phyloP scores from a whole-genome alignment of 2,888 invertebrate genomes.

The Dastarcus helophoroides region DNA sequence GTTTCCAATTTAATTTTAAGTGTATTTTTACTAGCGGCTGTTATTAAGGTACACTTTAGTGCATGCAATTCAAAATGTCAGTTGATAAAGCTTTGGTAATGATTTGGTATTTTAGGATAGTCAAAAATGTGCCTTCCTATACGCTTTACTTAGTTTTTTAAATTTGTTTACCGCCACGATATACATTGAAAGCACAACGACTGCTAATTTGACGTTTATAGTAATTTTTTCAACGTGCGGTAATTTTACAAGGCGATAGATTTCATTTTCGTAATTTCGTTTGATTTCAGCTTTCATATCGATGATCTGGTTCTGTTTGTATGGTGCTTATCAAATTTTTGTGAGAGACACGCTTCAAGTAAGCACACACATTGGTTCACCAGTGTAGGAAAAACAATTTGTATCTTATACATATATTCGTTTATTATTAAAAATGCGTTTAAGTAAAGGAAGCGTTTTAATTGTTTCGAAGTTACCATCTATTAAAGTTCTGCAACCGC shows the following conservation, averaged over 20 bases:
- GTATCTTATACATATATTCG: no score
- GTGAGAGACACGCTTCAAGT: constrained; percentile 7
- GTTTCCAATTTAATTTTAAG: constrained; percentile 24
- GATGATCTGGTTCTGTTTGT: constrained; percentile 26
- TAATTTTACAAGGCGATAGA: constrained; percentile 12
- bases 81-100: no score
- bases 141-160: constrained; percentile 25
- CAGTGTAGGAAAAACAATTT: constrained; percentile 2
- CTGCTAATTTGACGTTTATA: constrained; percentile 22
- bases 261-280: constrained; percentile 3
- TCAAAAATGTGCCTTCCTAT: constrained; percentile 26
- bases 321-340: constrained; percentile 24
- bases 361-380: neutral
- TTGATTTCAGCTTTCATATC: constrained; percentile 22
- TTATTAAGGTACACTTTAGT: constrained; percentile 26
- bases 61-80: no score
- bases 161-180: constrained; percentile 27
- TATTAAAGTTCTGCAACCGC: no score
- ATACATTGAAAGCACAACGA: constrained; percentile 26
- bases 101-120: constrained; percentile 21
- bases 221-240: constrained; percentile 25
- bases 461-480: no score
- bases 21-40: constrained; percentile 23
- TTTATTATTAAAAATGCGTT: no score
- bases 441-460: no score